These are phyloP conservation scores for Arnoldichthys spilopterus DNA, from an alignment of 2,797 vertebrate genomes.

Conservation along the genomic window DNA sequence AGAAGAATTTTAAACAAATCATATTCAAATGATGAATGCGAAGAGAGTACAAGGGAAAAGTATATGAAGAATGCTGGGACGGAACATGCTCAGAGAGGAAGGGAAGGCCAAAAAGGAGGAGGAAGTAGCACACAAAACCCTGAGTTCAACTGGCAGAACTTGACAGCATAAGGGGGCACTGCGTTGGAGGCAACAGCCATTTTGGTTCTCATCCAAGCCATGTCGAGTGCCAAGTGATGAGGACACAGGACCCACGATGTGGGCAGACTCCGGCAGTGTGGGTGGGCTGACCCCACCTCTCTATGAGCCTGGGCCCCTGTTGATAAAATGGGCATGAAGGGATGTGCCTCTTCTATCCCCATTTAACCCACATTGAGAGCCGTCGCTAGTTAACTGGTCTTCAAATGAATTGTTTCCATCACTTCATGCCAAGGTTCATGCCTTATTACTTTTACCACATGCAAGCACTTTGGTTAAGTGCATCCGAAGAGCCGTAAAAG, in stretches of 20 bases:
- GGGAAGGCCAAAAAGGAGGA: conserved; percentile 19
- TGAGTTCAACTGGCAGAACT: conserved; percentile 48
- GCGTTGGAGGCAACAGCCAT: conserved; percentile 49
- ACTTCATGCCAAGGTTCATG: conserved; percentile 48
- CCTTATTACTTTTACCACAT: conserved; percentile 39
- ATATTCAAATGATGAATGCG: conserved; percentile 35
- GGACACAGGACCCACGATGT: conserved; percentile 58
- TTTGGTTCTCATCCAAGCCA: conserved; percentile 58
- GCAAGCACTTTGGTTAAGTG: conserved; percentile 37
- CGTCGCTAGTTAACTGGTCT: conserved; percentile 36
- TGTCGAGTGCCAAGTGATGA: conserved; percentile 58
- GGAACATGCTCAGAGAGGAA: conserved; percentile 3
- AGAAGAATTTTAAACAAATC: conserved; percentile 11
- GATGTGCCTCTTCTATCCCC: conserved; percentile 51
- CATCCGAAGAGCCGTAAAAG: conserved; percentile 8
- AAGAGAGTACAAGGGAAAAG: background rate
- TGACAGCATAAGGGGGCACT: conserved; percentile 48
- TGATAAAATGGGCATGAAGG: conserved; percentile 57
- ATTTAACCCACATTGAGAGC: conserved; percentile 54
- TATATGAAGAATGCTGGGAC: background rate
- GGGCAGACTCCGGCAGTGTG: conserved; percentile 56
- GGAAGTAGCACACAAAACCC: conserved; percentile 47
- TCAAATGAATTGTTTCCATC: conserved; percentile 48
- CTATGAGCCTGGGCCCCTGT: conserved; percentile 51
- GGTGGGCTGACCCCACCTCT: conserved; percentile 59